Evolutionary conservation across 2,888 invertebrate genomes (phyloP).

Genomic region (Octodonta nipae): DNA sequence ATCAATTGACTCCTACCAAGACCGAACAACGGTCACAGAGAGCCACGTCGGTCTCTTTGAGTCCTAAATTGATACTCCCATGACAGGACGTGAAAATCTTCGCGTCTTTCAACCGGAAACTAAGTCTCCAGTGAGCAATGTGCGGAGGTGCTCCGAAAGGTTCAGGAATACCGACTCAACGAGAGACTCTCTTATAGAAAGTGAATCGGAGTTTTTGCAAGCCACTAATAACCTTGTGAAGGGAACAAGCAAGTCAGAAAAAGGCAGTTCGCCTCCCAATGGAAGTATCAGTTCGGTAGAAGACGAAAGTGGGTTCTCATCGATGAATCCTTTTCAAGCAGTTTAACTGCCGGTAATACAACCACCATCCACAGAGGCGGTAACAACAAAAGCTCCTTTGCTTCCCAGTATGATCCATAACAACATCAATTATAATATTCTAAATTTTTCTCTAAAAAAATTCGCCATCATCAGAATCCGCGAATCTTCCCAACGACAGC

Average conservation of each 20-base stretch:
- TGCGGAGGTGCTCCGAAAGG: conserved; percentile 11
- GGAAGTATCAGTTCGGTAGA: conserved; percentile 40
- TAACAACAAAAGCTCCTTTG: no score
- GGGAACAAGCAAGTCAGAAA: conserved; percentile 13
- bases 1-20: no score
- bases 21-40: conserved; percentile 19
- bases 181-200: conserved; percentile 21
- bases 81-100: conserved; percentile 25
- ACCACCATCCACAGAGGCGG: conserved; percentile 18
- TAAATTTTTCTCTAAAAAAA: no score
- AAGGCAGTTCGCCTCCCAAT: conserved; percentile 19
- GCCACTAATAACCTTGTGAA: conserved; percentile 6
- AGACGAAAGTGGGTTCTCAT: conserved; percentile 76
- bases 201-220: conserved; percentile 15
- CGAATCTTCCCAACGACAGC: no score
- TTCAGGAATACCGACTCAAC: conserved; percentile 13
- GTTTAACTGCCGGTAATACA: conserved; percentile 50
- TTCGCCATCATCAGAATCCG: no score
- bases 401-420: no score
- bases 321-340: conserved; percentile 74
- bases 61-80: conserved; percentile 28
- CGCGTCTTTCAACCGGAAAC: conserved; percentile 29
- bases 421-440: no score
- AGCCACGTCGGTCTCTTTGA: conserved; percentile 27
- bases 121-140: conserved; percentile 27